Base-by-base conservation (phyloP, 2,113 vertebrate genomes). In the Hyperopisus bebe region DNA sequence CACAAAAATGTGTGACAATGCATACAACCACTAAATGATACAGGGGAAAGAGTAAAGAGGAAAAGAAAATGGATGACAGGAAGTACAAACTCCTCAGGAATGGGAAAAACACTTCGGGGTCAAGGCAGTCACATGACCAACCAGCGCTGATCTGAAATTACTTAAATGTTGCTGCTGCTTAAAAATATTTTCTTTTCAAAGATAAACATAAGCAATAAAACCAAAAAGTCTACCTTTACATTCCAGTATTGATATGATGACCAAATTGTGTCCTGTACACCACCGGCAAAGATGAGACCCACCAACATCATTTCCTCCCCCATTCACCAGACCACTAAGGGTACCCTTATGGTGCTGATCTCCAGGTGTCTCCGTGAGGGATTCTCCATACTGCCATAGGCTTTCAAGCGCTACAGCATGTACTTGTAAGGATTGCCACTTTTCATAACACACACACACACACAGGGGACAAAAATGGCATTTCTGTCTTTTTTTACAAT, bases 381-480 rank as follows among this genome's bases (percentile, higher is more conserved):
- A 55, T 21, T 58, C 5, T 58, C 1, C 21, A 58, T 58, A 24
- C 19, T 21, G 53, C 53, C 53, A 1, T 21, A 24, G 19, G 21
- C 86, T 91, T 53, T 89, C 86, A 80, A 90, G 87, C 82, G 88
- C 88, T 82, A 89, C 80, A 70, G 31, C 21, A 42, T n/a, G 47
- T 50, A 27, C 44, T 53, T 50, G 17, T 6, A 46, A 17, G 86
- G 46, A 92, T 91, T 93, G 92, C 93, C 93, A 94, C 91, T n/a
- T 82, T 92, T 92, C 88, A 93, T 94, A 91, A 93, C n/a, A 21
- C 13, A 90, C 74, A 11, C 70, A 91, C n/a, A 88, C 82, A 58
- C 2, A 58, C 5, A 58, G 53, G 44, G 80, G 91, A n/a, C 55
- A 89, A 53, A 35, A 89, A 66, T 9, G 62, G n/a, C n/a, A 66